These are phyloP conservation scores for Dromiciops gliroides DNA, from an alignment of 2,113 vertebrate species.

Conservation along the genomic window DNA sequence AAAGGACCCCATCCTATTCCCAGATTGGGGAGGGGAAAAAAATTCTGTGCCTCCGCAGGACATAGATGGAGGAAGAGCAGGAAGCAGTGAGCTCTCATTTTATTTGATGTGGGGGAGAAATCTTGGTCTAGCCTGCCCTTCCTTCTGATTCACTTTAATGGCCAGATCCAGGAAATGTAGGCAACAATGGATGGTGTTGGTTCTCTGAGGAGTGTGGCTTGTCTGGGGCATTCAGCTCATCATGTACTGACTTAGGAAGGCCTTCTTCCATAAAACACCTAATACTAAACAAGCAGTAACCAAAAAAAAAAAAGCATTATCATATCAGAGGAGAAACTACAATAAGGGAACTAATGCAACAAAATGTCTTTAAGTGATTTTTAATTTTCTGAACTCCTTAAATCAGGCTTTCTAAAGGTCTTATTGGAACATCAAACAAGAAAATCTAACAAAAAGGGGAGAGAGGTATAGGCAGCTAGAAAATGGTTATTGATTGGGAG, in stretches of 20 bases:
- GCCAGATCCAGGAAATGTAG: too few species aligned
- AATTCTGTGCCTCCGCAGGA: rapidly evolving
- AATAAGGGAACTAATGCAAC: not conserved
- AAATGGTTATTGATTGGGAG: not conserved
- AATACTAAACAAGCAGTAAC: not conserved
- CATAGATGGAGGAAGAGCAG: slow-evolving; percentile 30
- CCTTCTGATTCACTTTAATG: not conserved
- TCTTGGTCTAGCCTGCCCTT: not conserved
- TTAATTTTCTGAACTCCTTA: not conserved
- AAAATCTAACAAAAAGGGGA: not conserved
- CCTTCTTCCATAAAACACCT: not conserved
- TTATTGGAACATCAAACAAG: not conserved
- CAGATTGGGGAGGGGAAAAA: rapidly evolving
- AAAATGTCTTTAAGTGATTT: not conserved
- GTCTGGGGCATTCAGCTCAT: not conserved
- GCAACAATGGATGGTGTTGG: too few species aligned
- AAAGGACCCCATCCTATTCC: rapidly evolving
- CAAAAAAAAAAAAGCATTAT: not conserved
- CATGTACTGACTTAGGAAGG: not conserved
- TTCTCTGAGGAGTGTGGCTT: not conserved
- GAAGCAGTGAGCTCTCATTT: slow-evolving; percentile 39
- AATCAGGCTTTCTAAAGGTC: not conserved
- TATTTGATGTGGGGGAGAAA: slow-evolving; percentile 60
- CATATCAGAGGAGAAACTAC: not conserved
- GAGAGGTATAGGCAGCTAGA: not conserved